phyloP scores from a whole-genome alignment of 2,888 invertebrate species.

The Ochropacha duplaris region DNA sequence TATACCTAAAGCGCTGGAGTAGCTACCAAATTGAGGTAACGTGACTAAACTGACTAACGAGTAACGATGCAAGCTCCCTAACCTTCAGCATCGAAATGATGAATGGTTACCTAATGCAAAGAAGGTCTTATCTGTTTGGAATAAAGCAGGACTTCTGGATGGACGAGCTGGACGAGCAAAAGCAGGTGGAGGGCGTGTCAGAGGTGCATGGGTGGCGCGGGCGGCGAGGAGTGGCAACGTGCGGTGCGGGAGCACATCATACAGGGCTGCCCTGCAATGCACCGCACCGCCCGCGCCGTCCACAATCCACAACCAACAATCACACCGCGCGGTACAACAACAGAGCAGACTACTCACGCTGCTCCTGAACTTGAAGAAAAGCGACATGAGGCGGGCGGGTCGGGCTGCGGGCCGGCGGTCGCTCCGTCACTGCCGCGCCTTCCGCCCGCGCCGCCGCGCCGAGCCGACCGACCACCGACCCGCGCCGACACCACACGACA shows the following conservation, averaged over 20 bases:
- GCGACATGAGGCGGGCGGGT: conserved; percentile 60
- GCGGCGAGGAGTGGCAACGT: neutral
- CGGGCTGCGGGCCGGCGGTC: conserved; percentile 43
- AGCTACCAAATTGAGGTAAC: too few relatives aligned
- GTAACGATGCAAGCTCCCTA: neutral
- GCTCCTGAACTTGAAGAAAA: conserved; percentile 81
- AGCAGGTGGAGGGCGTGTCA: neutral
- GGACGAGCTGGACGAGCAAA: neutral
- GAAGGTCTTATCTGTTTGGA: neutral
- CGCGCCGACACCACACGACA: conserved; percentile 2
- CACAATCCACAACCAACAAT: too few relatives aligned
- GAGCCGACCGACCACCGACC: conserved; percentile 14
- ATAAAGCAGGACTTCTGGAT: neutral
- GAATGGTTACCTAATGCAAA: neutral
- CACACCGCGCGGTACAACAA: neutral
- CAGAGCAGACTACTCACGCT: conserved; percentile 63
- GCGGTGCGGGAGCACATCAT: too few relatives aligned
- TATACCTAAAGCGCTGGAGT: too few relatives aligned
- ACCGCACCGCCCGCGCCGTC: neutral
- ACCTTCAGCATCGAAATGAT: neutral
- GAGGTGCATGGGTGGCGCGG: neutral
- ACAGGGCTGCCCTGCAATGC: too few relatives aligned
- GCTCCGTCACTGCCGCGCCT: conserved; percentile 48
- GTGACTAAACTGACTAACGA: too few relatives aligned
- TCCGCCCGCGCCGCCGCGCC: conserved; percentile 17